A percentile compares a stretch with the other conserved stretches of the same genome.
Evolutionary conservation across 2,113 vertebrate genomes (phyloP).

Genomic region (Rhagologus leucostigma): DNA sequence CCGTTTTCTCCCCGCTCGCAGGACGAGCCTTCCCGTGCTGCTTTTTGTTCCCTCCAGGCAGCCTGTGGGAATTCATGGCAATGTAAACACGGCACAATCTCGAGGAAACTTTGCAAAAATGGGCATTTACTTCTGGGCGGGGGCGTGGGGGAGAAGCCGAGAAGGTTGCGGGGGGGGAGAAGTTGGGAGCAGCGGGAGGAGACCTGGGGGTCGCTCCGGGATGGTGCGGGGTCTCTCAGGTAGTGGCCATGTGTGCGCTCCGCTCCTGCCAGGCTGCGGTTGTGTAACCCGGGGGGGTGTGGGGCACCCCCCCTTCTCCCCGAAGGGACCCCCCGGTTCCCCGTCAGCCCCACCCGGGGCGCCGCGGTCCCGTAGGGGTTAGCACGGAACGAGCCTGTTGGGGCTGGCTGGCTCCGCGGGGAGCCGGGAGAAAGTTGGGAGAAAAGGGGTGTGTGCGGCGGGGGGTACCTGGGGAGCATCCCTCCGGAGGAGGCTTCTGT

Average conservation of each 20-base stretch:
- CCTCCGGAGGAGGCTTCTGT: background rate
- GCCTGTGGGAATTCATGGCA: conserved; percentile 41
- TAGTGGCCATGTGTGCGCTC: background rate
- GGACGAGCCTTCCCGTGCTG: conserved; percentile 11
- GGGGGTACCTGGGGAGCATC: background rate
- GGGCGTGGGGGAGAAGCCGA: background rate
- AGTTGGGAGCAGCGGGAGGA: background rate
- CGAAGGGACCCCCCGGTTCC: background rate
- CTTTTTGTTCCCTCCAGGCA: conserved; percentile 47
- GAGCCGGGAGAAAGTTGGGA: background rate
- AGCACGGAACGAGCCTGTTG: background rate
- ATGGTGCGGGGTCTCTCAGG: background rate
- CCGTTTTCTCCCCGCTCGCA: background rate
- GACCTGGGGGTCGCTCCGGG: background rate
- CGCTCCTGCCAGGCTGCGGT: background rate
- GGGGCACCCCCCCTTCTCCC: background rate
- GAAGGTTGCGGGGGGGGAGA: background rate
- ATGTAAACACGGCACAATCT: conserved; percentile 28
- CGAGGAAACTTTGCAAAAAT: conserved; percentile 45
- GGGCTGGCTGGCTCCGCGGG: background rate
- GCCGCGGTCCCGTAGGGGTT: background rate
- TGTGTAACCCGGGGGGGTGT: background rate
- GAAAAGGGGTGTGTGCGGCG: background rate
- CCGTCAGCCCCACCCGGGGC: background rate
- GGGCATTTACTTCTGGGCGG: background rate